Percentiles rank a stretch among this genome's conserved stretches.
These are phyloP conservation scores for Gambusia yucatana DNA, from an alignment of 2,797 vertebrate genomes.

Conservation along the genomic window DNA sequence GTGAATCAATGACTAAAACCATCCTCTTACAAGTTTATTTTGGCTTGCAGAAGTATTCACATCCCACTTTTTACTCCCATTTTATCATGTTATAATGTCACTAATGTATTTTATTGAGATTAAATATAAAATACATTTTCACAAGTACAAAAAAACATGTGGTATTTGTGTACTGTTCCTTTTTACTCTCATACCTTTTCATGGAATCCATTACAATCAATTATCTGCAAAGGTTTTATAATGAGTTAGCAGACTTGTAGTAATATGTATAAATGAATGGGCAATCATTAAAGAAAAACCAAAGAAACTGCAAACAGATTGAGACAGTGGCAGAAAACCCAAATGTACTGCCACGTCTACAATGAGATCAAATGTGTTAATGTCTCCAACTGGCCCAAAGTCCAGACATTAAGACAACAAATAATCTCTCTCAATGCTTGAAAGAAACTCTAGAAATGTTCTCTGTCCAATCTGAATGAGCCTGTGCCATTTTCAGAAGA, in stretches of 20 bases:
- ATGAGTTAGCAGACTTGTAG: background rate
- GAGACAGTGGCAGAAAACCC: background rate
- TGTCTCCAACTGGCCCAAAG: background rate
- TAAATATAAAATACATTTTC: background rate
- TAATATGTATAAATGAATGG: background rate
- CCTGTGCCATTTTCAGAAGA: background rate
- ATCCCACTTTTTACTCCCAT: too few relatives aligned
- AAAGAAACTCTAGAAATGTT: background rate
- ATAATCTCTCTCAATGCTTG: background rate
- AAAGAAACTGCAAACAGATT: background rate
- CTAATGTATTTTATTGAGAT: background rate
- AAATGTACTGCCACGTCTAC: background rate
- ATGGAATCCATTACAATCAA: background rate
- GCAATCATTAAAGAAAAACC: background rate
- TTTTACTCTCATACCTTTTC: background rate
- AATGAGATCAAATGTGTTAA: background rate
- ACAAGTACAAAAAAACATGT: background rate
- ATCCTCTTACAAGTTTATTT: background rate
- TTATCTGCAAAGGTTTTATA: background rate
- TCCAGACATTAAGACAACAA: background rate
- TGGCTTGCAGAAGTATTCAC: background rate
- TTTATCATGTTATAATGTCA: background rate
- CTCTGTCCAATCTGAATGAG: background rate
- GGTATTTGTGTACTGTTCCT: background rate
- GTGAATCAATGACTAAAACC: background rate